Base-by-base conservation (phyloP, 2,888 invertebrate species). In the Ganaspis brasiliensis region DNA sequence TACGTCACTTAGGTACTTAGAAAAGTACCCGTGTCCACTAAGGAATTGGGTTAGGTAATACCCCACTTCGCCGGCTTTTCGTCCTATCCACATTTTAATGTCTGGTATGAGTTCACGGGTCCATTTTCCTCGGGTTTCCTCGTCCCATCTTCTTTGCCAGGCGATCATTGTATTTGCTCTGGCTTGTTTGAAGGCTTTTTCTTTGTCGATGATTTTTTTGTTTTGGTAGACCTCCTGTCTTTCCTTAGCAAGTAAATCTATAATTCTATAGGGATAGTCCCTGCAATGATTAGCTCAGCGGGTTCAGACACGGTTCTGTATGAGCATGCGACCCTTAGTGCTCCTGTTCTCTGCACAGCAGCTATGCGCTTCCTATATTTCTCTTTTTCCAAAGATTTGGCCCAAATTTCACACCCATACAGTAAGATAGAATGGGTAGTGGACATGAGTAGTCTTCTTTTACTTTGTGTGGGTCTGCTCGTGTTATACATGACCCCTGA, bases 11-110 rank as follows among this genome's bases (percentile, higher is more conserved):
- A n/a, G n/a, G n/a, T n/a, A n/a, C n/a, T n/a, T n/a, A n/a, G n/a
- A n/a, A 71, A 85, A 85, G 45, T 73, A 78, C 8, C 84, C 84
- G 71, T 84, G 84, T 9, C 81, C 84, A 8, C 80, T 81, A 4
- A 85, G 76, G 21, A 83, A 61, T 75, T 84, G 83, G 9, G 82
- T 85, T 0, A 82, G 40, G 78, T 81, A 81, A 52, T 76, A 85
- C 24, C 76, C 72, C 8, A 80, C 74, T 1, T 80, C 77, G 3
- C 61, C 78, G 24, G 75, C 74, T 3, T 40, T 63, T 0, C 79
- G 40, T 0, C 19, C 12, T 6, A 57, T 31, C n/a, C n/a, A n/a
- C n/a, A n/a, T n/a, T n/a, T n/a, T n/a, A n/a, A n/a, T n/a, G n/a
- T n/a, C n/a, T n/a, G 26, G 45, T 45, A 24, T 35, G 26, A 37